Evolutionary conservation across 2,888 invertebrate species (phyloP), one percentile per base, ranked within the genome.

Genomic region (Ormia ochracea): DNA sequence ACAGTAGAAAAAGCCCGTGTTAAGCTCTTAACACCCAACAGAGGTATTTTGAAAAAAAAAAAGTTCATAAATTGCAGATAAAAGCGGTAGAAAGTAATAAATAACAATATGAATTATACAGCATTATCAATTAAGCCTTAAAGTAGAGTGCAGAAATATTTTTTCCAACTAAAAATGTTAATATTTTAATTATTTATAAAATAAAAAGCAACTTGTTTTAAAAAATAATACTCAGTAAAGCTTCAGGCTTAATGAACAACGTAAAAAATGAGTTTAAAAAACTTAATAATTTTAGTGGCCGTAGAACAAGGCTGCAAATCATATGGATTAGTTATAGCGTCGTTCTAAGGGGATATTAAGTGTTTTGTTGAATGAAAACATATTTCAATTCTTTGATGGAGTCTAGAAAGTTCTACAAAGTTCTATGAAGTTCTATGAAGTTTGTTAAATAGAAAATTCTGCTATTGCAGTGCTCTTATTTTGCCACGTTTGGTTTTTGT

Each of bases 21-120:
- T 82, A 82, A 82, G 70, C 82, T 81, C 63, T 78, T 82, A 80
- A 82, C 82, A 82, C 82, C 76, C 70, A 65, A 72, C 74, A 52
- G 38, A 63, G 33, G 14, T 9, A 50, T 36, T 41, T 12, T 21
- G 21, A 1, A 56, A 23, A 33, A 54, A 68, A 68, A 58, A 59
- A 21, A 23, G 7, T 36, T 31, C 26, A 36, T 56, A 31, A 50
- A 58, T 33, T 21, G 26, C 28, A 52, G 50, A 45, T 45, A 52
- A 59, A 19, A 59, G 33, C 12, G 33, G 19, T 14, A 48, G 33
- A 48, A 69, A 73, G 68, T 61, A 73, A 63, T 59, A 70, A 65
- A 38, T 52, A 65, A 65, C 69, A 54, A 74, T 69, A 65, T 59
- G 80, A 45, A 80, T 72, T 72, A 80, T 58, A 63, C 28, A 52